Percentiles rank a stretch among this genome's conserved stretches.
These are phyloP conservation scores for Exephanes ischioxanthus DNA, from an alignment of 2,888 invertebrate genomes.

Conservation along the genomic window DNA sequence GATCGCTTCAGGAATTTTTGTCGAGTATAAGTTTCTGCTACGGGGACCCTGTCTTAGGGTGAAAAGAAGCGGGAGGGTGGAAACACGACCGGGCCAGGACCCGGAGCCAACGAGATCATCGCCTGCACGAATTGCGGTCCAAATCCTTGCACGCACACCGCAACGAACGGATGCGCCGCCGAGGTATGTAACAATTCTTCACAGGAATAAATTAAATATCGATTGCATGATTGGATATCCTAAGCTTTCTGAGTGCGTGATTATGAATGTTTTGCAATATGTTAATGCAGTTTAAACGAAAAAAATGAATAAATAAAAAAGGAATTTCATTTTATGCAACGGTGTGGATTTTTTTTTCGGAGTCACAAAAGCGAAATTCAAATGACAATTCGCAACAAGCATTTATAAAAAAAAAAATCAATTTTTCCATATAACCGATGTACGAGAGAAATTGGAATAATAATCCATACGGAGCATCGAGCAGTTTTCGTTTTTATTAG, in stretches of 20 bases:
- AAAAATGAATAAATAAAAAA: neutral
- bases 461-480: neutral
- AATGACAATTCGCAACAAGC: neutral
- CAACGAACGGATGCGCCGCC: conserved; percentile 94
- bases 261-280: neutral
- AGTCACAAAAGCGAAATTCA: neutral
- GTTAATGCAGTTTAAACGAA: neutral
- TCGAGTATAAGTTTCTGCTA: conserved; percentile 76
- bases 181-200: conserved; percentile 88
- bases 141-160: conserved; percentile 94
- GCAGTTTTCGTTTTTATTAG: neutral
- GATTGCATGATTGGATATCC: conserved; percentile 9
- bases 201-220: conserved; percentile 19
- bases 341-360: neutral
- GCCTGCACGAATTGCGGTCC: conserved; percentile 93
- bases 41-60: conserved; percentile 88
- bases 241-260: conserved; percentile 21
- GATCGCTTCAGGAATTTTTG: conserved; percentile 74
- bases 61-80: conserved; percentile 93
- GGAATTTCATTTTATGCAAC: neutral
- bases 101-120: conserved; percentile 93
- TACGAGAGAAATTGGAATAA: neutral
- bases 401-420: too few species aligned
- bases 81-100: conserved; percentile 76
- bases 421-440: too few species aligned